A percentile compares a stretch with the other conserved stretches of the same genome.
Conservation (phyloP, 2,797 vertebrate species). For the Rachycentron canadum region DNA sequence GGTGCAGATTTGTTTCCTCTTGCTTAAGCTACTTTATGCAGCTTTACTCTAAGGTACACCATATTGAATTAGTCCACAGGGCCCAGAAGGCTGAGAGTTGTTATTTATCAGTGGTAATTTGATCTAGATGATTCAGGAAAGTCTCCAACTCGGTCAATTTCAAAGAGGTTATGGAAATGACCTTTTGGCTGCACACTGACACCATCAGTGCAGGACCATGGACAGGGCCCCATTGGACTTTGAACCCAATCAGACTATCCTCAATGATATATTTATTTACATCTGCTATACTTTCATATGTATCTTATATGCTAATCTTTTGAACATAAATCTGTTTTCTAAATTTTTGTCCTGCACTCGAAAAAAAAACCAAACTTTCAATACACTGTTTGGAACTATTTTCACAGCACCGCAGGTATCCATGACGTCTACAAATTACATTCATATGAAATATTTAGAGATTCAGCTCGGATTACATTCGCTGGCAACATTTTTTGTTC, state of each 20-base stretch:
- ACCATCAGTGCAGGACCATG: conserved; percentile 23
- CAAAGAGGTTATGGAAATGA: conserved; percentile 25
- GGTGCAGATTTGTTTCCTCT: conserved; percentile 38
- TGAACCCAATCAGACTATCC: neutral
- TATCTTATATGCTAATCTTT: neutral
- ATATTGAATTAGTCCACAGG: conserved; percentile 66
- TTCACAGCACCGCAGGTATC: neutral
- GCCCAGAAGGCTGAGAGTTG: conserved; percentile 51
- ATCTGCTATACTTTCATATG: neutral
- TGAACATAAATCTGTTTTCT: neutral
- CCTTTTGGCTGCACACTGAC: no score
- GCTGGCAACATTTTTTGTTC: neutral
- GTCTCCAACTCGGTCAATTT: conserved; percentile 22
- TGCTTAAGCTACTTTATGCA: conserved; percentile 74
- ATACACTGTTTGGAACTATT: neutral
- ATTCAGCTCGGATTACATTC: neutral
- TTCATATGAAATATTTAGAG: neutral
- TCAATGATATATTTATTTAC: no score
- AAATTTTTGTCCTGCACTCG: no score
- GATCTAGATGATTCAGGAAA: conserved; percentile 33
- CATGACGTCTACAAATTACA: neutral
- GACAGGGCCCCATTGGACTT: neutral
- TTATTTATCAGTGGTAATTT: conserved; percentile 49
- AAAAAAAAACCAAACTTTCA: no score
- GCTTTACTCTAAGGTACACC: conserved; percentile 75